Evolutionary conservation across 2,113 vertebrate species (phyloP).

Genomic region (Leuciscus idus): DNA sequence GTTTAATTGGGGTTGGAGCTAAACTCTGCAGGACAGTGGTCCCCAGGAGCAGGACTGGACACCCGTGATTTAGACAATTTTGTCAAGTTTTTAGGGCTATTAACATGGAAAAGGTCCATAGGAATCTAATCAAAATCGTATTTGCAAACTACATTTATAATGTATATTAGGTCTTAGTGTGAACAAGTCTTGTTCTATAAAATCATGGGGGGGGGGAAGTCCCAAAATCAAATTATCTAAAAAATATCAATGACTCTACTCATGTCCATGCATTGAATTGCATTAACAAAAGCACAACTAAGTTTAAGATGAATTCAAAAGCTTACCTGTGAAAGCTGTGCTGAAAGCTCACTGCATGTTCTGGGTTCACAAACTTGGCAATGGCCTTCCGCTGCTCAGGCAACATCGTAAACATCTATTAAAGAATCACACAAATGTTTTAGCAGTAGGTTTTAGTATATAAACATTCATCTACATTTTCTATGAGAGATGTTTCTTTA

Average conservation of each 20-base stretch:
- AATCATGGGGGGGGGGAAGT: not conserved
- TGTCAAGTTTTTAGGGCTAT: too few species aligned
- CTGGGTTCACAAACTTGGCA: constrained; percentile 88
- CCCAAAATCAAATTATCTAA: not conserved
- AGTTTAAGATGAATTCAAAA: not conserved
- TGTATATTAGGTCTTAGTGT: not conserved
- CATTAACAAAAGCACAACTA: not conserved
- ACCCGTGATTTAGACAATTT: too few species aligned
- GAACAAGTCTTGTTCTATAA: not conserved
- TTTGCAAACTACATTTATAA: too few species aligned
- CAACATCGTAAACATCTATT: constrained; percentile 93
- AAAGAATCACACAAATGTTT: not conserved
- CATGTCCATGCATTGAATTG: not conserved
- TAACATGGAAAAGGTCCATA: too few species aligned
- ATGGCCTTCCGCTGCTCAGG: constrained; percentile 95
- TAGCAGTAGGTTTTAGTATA: not conserved
- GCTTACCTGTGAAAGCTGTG: constrained; percentile 95
- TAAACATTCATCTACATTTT: not conserved
- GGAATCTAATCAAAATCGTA: too few species aligned
- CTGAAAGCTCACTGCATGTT: constrained; percentile 91
- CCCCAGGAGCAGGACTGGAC: too few species aligned
- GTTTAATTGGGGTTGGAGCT: too few species aligned
- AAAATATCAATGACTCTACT: not conserved
- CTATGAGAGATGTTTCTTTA: not conserved
- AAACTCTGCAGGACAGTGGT: too few species aligned